These are phyloP conservation scores for Alligator mississippiensis DNA, from an alignment of 2,113 vertebrate genomes.

Conservation along the genomic window DNA sequence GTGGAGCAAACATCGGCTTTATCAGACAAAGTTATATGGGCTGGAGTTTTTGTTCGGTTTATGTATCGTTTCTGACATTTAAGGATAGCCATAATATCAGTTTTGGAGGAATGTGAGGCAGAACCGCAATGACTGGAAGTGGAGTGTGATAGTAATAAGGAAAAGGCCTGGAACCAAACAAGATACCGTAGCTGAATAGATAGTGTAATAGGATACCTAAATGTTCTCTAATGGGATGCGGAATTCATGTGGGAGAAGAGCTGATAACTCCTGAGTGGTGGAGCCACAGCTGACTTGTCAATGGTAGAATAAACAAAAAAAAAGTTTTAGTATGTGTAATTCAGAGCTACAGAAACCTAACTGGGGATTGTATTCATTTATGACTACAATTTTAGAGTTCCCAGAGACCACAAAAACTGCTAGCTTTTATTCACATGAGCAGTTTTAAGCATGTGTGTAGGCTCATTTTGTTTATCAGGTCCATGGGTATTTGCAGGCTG, in stretches of 20 bases:
- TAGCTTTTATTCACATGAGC: not conserved
- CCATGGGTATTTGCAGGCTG: not conserved
- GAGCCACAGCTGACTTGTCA: conserved; percentile 17
- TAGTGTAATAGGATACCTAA: rapidly evolving
- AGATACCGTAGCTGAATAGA: not conserved
- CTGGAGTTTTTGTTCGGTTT: conserved; percentile 16
- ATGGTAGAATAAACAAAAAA: conserved; percentile 34
- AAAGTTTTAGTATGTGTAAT: not conserved
- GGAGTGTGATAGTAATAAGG: conserved; percentile 33
- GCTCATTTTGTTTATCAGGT: rapidly evolving
- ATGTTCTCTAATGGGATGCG: conserved; percentile 1
- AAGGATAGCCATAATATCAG: conserved; percentile 42
- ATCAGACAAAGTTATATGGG: not conserved
- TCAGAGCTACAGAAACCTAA: not conserved
- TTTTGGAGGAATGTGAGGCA: not conserved
- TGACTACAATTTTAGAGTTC: not conserved
- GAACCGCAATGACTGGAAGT: not conserved
- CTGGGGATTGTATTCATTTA: not conserved
- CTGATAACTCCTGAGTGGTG: not conserved
- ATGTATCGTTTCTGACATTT: not conserved
- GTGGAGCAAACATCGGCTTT: conserved; percentile 1
- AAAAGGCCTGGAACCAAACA: conserved; percentile 44
- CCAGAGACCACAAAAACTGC: not conserved
- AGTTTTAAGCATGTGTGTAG: not conserved
- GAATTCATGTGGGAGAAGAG: conserved; percentile 47